Evolutionary conservation across 2,113 vertebrate genomes (phyloP).

Genomic region (Pontoporia blainvillei): DNA sequence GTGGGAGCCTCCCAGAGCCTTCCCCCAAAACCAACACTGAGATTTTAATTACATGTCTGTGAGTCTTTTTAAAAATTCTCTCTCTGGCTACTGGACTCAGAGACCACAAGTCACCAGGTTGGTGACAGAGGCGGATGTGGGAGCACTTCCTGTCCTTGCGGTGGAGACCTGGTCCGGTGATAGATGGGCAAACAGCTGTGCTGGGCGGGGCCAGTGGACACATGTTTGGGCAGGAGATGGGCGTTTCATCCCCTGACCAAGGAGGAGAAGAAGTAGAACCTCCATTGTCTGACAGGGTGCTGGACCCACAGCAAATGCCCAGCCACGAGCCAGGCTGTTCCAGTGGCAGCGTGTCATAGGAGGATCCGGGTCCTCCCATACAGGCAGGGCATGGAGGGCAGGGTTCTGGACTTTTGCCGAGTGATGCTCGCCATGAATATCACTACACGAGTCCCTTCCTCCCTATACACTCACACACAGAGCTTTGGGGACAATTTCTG

Average conservation of each 20-base stretch:
- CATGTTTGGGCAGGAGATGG: neutral
- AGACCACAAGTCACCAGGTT: slow-evolving; percentile 67
- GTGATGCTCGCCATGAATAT: neutral
- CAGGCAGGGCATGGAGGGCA: rapidly evolving
- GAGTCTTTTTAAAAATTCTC: slow-evolving; percentile 34
- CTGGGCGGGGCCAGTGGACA: neutral
- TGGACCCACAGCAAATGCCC: neutral
- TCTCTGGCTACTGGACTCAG: slow-evolving; percentile 63
- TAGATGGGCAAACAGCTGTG: neutral
- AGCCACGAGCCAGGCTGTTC: neutral
- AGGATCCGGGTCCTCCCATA: neutral
- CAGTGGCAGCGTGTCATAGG: neutral
- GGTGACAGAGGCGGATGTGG: slow-evolving; percentile 72
- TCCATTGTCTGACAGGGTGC: neutral
- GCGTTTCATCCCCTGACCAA: neutral
- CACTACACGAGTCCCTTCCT: neutral
- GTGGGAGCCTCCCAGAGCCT: neutral
- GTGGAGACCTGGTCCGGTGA: neutral
- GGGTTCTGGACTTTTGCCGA: neutral
- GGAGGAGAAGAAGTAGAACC: neutral
- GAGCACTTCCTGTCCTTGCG: slow-evolving; percentile 57
- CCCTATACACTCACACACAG: neutral
- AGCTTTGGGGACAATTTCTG: neutral
- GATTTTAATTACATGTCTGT: slow-evolving; percentile 43
- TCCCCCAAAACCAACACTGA: neutral